phyloP scores from a whole-genome alignment of 1,140 invertebrate genomes.

The Camponotus pennsylvanicus region DNA sequence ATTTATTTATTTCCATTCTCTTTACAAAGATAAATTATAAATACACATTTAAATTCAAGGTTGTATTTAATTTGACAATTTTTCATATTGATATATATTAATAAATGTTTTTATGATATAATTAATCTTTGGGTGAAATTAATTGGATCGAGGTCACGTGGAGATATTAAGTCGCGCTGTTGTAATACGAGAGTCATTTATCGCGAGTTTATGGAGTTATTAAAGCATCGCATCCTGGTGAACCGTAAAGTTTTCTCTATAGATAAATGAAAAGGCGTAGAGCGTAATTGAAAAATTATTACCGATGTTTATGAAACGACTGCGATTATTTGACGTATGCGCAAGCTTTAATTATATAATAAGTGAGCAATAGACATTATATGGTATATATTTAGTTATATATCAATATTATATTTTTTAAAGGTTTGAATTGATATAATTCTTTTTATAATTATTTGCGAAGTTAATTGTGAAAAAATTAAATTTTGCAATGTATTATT shows the following conservation, averaged over 20 bases:
- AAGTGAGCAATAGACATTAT: background rate
- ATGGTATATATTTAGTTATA: background rate
- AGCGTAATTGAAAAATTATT: slow-evolving; percentile 43
- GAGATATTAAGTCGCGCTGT: background rate
- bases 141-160: slow-evolving; percentile 19
- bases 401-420: background rate
- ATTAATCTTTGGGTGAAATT: background rate
- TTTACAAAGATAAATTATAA: background rate
- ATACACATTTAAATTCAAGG: background rate
- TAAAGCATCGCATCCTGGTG: slow-evolving; percentile 17
- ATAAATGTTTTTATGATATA: no score
- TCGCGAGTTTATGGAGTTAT: slow-evolving; percentile 32
- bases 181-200: slow-evolving; percentile 30
- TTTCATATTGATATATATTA: background rate
- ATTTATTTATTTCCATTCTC: no score
- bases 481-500: background rate
- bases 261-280: slow-evolving; percentile 27
- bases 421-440: background rate
- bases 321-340: background rate
- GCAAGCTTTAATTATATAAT: slow-evolving; percentile 32
- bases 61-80: background rate
- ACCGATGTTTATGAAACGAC: background rate
- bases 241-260: background rate
- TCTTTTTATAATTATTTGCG: background rate
- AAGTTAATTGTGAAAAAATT: background rate